Conservation (phyloP, 2,113 vertebrate genomes). For the Pitta sordida region DNA sequence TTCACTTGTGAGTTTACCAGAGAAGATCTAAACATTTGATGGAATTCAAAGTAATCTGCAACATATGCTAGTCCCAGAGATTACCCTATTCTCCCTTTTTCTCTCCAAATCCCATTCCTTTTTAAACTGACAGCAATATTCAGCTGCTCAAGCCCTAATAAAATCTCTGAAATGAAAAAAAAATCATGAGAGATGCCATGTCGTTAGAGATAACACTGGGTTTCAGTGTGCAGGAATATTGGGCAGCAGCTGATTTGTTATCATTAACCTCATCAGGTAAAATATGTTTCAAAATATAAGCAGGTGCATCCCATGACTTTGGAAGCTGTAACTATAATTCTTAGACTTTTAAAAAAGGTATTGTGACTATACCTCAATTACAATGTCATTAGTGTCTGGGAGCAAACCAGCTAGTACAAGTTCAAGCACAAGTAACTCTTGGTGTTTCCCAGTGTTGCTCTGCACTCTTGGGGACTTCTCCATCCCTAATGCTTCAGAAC, state of each 20-base stretch:
- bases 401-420: neutral
- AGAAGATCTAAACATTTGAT: neutral
- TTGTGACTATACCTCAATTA: neutral
- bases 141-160: neutral
- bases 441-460: neutral
- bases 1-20: neutral
- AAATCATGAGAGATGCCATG: neutral
- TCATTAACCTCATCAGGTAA: neutral
- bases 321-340: neutral
- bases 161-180: neutral
- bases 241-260: neutral
- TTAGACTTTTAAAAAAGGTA: neutral
- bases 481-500: neutral
- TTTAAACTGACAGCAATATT: neutral
- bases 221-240: accelerated
- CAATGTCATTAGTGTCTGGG: neutral
- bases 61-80: neutral
- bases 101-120: neutral
- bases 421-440: neutral
- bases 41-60: neutral
- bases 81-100: neutral
- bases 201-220: neutral
- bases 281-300: neutral
- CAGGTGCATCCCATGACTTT: neutral
- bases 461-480: neutral